These are phyloP conservation scores for Criorhina ranunculi DNA, from an alignment of 2,888 invertebrate species.

Conservation along the genomic window DNA sequence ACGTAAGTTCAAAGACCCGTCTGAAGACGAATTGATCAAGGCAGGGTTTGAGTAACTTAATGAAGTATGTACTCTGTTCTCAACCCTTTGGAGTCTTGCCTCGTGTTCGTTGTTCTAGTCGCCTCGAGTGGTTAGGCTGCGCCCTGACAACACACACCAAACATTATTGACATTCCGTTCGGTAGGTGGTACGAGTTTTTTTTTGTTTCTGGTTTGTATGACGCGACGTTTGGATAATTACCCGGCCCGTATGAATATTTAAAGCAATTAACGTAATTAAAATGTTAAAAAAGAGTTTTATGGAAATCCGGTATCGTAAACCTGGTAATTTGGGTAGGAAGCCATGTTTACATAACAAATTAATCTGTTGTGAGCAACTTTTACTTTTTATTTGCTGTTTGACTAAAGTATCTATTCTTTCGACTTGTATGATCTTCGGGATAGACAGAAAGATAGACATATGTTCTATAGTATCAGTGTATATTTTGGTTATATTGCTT, in stretches of 20 bases:
- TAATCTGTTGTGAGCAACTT: conserved; percentile 43
- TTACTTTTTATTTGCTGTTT: too few relatives aligned
- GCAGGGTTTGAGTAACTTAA: conserved; percentile 1
- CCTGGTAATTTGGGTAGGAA: neutral
- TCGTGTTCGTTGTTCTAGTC: neutral
- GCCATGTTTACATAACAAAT: conserved; percentile 37
- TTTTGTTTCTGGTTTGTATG: neutral
- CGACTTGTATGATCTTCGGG: too few relatives aligned
- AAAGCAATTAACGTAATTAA: conserved; percentile 62
- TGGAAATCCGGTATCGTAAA: neutral
- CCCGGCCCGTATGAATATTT: conserved; percentile 53
- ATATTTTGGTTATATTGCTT: too few relatives aligned
- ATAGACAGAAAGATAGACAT: too few relatives aligned
- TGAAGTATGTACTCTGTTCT: neutral
- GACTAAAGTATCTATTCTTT: too few relatives aligned
- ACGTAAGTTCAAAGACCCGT: conserved; percentile 42
- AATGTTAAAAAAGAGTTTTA: conserved; percentile 36
- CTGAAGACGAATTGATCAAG: conserved; percentile 36
- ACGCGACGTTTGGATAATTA: conserved; percentile 22
- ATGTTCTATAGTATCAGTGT: too few relatives aligned
- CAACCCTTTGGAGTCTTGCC: conserved; percentile 8
- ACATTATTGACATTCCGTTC: conserved; percentile 9
- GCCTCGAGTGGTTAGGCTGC: neutral
- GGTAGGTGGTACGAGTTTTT: too few relatives aligned
- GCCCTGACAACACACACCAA: neutral